Percentiles rank a stretch among this genome's conserved stretches.
Conservation (phyloP, 2,888 invertebrate genomes). For the Nomada hirtipes region DNA sequence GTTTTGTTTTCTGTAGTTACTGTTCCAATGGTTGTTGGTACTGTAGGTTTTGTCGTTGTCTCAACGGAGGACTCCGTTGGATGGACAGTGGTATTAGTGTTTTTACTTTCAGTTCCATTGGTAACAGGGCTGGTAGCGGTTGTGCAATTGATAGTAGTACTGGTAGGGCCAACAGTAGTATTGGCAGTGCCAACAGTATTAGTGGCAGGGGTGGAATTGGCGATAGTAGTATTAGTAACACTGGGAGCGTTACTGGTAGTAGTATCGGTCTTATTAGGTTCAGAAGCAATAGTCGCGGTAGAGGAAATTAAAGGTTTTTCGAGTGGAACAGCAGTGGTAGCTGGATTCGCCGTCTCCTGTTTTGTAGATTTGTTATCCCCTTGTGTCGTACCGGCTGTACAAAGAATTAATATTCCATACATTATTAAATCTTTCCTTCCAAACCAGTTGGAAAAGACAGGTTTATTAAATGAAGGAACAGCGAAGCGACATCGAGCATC, state of each 20-base stretch:
- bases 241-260: neutral
- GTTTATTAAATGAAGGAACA: neutral
- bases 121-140: neutral
- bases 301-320: neutral
- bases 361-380: neutral
- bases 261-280: neutral
- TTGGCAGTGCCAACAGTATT: conserved; percentile 48
- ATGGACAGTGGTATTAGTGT: conserved; percentile 29
- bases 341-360: neutral
- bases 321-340: neutral
- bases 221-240: neutral
- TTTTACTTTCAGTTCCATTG: conserved; percentile 25
- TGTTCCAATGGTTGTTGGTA: conserved; percentile 43
- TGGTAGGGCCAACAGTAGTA: conserved; percentile 13
- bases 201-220: neutral
- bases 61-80: neutral
- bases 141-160: conserved; percentile 34
- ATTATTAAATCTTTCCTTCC: neutral
- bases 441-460: neutral
- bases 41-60: conserved; percentile 20
- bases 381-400: conserved; percentile 26
- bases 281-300: neutral
- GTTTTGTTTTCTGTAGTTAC: conserved; percentile 37
- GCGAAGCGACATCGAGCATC: neutral
- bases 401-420: conserved; percentile 40